Conservation (phyloP, 2,113 vertebrate genomes). For the Nothoprocta pentlandii region DNA sequence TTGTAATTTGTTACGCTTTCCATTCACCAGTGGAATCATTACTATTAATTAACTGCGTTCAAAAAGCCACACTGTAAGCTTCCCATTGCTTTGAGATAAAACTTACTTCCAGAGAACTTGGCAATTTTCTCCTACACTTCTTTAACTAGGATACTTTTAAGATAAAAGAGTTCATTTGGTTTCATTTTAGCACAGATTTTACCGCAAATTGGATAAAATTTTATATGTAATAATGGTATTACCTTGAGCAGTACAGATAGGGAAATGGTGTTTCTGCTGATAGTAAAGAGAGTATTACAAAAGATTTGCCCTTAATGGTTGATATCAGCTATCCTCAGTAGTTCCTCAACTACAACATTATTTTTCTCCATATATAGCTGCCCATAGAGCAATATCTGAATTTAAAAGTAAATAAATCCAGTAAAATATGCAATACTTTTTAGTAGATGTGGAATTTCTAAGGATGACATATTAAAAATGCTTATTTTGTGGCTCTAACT, state of each 20-base stretch:
- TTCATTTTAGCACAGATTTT: neutral
- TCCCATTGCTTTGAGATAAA: neutral
- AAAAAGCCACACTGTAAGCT: neutral
- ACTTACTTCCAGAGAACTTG: neutral
- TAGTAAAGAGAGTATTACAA: neutral
- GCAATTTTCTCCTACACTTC: neutral
- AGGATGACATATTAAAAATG: neutral
- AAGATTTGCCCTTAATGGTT: neutral
- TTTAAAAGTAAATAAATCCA: neutral
- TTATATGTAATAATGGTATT: neutral
- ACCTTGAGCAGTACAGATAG: neutral
- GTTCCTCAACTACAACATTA: neutral
- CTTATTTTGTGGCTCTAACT: neutral
- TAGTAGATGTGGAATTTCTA: neutral
- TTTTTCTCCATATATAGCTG: neutral
- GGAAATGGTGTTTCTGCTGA: neutral
- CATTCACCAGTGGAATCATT: neutral
- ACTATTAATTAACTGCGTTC: neutral
- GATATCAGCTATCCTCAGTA: neutral
- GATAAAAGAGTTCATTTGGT: neutral
- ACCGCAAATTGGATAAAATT: neutral
- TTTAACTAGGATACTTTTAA: neutral
- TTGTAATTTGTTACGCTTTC: neutral
- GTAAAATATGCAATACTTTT: neutral
- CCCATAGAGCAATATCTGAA: neutral